These are phyloP conservation scores for Chanos chanos DNA, from an alignment of 2,797 vertebrate genomes.

Conservation along the genomic window DNA sequence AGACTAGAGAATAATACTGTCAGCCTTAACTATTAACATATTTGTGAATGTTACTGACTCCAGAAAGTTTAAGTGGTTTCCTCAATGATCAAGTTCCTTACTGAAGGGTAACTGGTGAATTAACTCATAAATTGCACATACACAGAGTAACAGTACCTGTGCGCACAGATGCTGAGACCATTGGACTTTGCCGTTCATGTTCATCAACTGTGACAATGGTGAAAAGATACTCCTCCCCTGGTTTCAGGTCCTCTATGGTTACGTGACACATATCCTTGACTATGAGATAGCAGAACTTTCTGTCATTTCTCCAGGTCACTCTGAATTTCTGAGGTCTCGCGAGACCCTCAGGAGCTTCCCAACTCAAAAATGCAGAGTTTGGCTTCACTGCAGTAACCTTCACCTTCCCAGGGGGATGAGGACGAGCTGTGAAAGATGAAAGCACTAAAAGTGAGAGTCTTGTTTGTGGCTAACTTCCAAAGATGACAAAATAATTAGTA, in stretches of 20 bases:
- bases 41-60: too few relatives aligned
- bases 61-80: too few relatives aligned
- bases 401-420: conserved; percentile 49
- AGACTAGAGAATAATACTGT: too few relatives aligned
- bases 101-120: neutral
- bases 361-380: conserved; percentile 17
- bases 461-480: too few relatives aligned
- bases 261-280: conserved; percentile 11
- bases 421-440: conserved; percentile 43
- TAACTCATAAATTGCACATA: too few relatives aligned
- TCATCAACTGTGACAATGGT: conserved; percentile 29
- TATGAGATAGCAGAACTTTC: neutral
- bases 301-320: conserved; percentile 8
- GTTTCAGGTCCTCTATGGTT: conserved; percentile 32
- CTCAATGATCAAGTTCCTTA: neutral
- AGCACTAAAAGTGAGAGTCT: neutral
- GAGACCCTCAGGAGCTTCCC: neutral
- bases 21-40: too few relatives aligned
- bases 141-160: conserved; percentile 26
- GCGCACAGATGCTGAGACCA: neutral
- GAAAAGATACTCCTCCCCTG: conserved; percentile 28
- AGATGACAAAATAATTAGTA: too few relatives aligned
- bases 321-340: conserved; percentile 7
- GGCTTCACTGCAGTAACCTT: conserved; percentile 22
- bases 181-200: conserved; percentile 22